Percentiles rank a stretch among this genome's conserved stretches.
phyloP scores from a whole-genome alignment of 2,888 invertebrate species.

The Andricus curvator region DNA sequence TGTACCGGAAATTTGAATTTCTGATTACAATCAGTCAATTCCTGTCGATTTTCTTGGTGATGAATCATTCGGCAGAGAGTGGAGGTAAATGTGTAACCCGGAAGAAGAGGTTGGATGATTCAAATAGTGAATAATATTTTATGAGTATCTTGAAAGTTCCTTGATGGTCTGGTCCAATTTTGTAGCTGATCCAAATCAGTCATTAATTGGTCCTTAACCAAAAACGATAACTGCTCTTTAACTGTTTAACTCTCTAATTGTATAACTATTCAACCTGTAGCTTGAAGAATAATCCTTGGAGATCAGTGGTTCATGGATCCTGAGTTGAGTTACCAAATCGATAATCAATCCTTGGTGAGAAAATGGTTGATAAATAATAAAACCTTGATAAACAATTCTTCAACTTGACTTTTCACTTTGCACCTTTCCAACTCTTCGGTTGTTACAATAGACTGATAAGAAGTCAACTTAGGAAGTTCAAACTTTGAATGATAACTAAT shows the following conservation, averaged over 20 bases:
- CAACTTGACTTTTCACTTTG: background rate
- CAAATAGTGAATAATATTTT: background rate
- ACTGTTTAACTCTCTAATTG: too few species aligned
- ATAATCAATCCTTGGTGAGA: background rate
- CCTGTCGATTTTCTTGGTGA: background rate
- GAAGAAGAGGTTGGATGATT: background rate
- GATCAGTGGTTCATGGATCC: background rate
- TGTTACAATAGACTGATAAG: background rate
- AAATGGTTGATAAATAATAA: background rate
- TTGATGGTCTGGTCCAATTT: background rate
- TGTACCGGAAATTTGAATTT: conserved; percentile 19
- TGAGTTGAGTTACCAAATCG: background rate
- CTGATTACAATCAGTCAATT: background rate
- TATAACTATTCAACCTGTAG: too few species aligned
- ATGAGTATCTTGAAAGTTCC: background rate
- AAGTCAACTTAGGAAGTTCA: background rate
- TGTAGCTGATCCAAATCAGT: too few species aligned
- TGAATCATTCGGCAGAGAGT: background rate
- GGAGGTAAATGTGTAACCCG: background rate
- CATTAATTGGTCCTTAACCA: background rate
- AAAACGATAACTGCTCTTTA: too few species aligned
- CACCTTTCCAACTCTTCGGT: background rate
- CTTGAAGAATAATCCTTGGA: too few species aligned
- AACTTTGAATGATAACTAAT: background rate
- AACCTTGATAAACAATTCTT: background rate